Evolutionary conservation across 2,888 invertebrate genomes (phyloP), one percentile per base, ranked within the genome.

Genomic region (Galerucella nymphaeae): DNA sequence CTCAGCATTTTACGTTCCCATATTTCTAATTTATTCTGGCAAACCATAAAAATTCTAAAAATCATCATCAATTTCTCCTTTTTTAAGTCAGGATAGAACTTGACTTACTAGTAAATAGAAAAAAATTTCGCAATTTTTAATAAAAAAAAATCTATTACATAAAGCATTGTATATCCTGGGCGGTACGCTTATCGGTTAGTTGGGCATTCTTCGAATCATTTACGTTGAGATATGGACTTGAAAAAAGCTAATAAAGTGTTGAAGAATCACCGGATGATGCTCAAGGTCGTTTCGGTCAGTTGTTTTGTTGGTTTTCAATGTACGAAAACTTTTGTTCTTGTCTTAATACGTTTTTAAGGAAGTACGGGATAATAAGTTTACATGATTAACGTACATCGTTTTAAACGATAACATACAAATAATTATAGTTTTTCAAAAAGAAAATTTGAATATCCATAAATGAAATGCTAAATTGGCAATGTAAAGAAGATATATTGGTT

Each of bases 251-350:
- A 58, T 23, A 23, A 13, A 20, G 58, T 13, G 16, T 57, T 11
- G 3, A 30, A 65, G 30, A n/a, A 45, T 23, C 65, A 41, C 65
- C 65, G 65, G 65, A 65, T 55, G 65, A 65, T 16, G 30, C 30
- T 55, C 65, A 65, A 65, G 65, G 65, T 65, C 55, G 65, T 30
- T 55, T 41, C 55, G 41, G 65, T 65, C 38, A 53, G n/a, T 65
- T 50, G 64, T 53, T 65, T 55, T 65, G 10, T 55, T 65, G 14
- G 55, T 65, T 64, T 53, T 65, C 55, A 50, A 50, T 20, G 14
- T n/a, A 50, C n/a, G 0, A 53, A 50, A 64, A 50, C 50, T 64
- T 64, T 30, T 50, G 50, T 50, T 64, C 50, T 50, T 30, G 30
- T 50, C 63, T 23, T 48, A n/a, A 48, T 45, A 57, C 11, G 11